Base-by-base conservation (phyloP, 2,113 vertebrate genomes). In the Amphilophus citrinellus region DNA sequence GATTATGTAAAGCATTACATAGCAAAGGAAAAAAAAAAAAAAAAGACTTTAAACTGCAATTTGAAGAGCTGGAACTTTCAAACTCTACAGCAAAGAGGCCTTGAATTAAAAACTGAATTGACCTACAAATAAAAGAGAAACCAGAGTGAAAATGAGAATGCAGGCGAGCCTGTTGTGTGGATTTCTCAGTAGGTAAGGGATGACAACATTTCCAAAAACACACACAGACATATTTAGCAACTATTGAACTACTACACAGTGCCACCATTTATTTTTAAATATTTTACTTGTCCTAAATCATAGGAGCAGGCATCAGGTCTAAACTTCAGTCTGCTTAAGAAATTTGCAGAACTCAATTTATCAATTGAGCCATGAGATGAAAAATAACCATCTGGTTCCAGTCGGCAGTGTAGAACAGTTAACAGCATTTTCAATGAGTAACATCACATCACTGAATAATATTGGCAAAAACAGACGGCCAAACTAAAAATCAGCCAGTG, bases 291-390 rank as follows among this genome's bases (percentile, higher is more conserved):
- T 39, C 39, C 35, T 65, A 65, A 65, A 65, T 39, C 10, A 22
- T 35, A 65, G 22, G 61, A 39, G 35, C 35, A 39, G 13, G 20
- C 20, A 65, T 39, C 6, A 65, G 22, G 37, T 24, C 42, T 66
- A 66, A 24, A 66, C 32, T 32, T 32, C 37, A 66, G n/a, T 15
- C n/a, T 15, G 63, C 63, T 24, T 24, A 66, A 44, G 39, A 66
- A 24, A 66, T 24, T 0, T 17, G n/a, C 24, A 66, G 39, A 44
- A 44, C 39, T 66, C 39, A 24, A 44, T 77, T 80, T 24, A 76
- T 68, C 61, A 87, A n/a, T 56, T 44, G 47, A 32, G 50, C 20
- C 57, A 50, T 27, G 30, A 82, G 20, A 79, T 84, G 60, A 80
- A 68, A 71, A 47, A 83, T 61, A 42, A 68, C 61, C 14, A 82